Evolutionary conservation across 2,888 invertebrate species (phyloP).

Genomic region (Cryptocephalus moraei): DNA sequence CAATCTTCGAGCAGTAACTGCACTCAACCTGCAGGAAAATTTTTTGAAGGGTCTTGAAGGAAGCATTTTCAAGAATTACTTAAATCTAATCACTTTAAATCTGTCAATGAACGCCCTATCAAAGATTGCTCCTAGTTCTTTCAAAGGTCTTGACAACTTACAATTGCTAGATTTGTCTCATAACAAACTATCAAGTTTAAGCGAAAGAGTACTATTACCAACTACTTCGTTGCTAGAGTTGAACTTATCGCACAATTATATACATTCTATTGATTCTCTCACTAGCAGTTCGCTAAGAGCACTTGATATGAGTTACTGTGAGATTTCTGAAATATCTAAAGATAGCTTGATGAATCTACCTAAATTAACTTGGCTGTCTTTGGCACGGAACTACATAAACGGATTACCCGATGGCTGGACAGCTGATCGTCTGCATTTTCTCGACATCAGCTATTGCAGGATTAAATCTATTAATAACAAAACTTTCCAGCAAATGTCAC

Average conservation of each 20-base stretch:
- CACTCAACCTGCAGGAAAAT: conserved; percentile 52
- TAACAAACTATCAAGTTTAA: conserved; percentile 53
- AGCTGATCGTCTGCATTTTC: conserved; percentile 48
- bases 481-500: conserved; percentile 52
- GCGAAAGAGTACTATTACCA: conserved; percentile 47
- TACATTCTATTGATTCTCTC: conserved; percentile 48
- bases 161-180: conserved; percentile 57
- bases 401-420: conserved; percentile 50
- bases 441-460: conserved; percentile 52
- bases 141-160: conserved; percentile 47
- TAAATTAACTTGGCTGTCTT: conserved; percentile 48
- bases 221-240: conserved; percentile 50
- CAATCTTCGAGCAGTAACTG: conserved; percentile 50
- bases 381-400: conserved; percentile 57
- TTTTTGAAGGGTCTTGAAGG: conserved; percentile 48
- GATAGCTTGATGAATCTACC: conserved; percentile 49
- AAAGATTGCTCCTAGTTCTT: conserved; percentile 48
- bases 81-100: conserved; percentile 49
- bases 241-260: conserved; percentile 56
- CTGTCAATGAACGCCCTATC: conserved; percentile 58
- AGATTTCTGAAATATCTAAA: conserved; percentile 48
- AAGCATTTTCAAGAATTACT: conserved; percentile 51
- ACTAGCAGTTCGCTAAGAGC: conserved; percentile 46
- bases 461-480: conserved; percentile 50
- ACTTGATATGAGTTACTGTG: conserved; percentile 56